Evolutionary conservation across 2,113 vertebrate genomes (phyloP).

Genomic region (Ranitomeya imitator): DNA sequence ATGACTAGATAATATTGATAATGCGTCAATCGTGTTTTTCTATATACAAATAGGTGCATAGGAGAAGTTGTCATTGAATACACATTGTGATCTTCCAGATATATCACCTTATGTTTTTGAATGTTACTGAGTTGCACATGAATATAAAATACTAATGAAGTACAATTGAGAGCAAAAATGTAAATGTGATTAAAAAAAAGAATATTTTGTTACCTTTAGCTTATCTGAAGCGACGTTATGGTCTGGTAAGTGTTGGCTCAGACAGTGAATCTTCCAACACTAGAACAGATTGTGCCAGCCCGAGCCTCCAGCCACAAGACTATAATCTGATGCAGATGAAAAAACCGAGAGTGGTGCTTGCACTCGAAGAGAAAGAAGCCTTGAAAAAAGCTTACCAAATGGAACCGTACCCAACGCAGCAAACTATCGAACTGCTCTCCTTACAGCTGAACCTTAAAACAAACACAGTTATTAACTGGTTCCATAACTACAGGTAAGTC

Average conservation of each 20-base stretch:
- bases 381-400: constrained; percentile 90
- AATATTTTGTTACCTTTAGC: constrained; percentile 69
- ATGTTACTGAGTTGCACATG: not conserved
- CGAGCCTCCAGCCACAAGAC: constrained; percentile 79
- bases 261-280: constrained; percentile 90
- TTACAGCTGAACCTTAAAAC: constrained; percentile 95
- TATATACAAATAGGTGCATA: not conserved
- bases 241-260: constrained; percentile 86
- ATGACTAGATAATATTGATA: too few relatives aligned
- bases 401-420: constrained; percentile 97
- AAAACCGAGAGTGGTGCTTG: constrained; percentile 92
- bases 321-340: constrained; percentile 90
- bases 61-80: not conserved
- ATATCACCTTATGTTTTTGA: not conserved
- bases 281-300: constrained; percentile 89
- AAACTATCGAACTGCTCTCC: constrained; percentile 93
- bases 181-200: not conserved
- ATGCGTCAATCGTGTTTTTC: too few relatives aligned
- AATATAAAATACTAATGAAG: not conserved
- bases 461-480: constrained; percentile 99
- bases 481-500: constrained; percentile 93
- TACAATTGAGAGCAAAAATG: not conserved
- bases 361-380: constrained; percentile 91
- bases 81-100: not conserved
- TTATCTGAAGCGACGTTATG: constrained; percentile 93